Base-by-base conservation (phyloP, 2,113 vertebrate species). In the Motacilla tschutschensis region DNA sequence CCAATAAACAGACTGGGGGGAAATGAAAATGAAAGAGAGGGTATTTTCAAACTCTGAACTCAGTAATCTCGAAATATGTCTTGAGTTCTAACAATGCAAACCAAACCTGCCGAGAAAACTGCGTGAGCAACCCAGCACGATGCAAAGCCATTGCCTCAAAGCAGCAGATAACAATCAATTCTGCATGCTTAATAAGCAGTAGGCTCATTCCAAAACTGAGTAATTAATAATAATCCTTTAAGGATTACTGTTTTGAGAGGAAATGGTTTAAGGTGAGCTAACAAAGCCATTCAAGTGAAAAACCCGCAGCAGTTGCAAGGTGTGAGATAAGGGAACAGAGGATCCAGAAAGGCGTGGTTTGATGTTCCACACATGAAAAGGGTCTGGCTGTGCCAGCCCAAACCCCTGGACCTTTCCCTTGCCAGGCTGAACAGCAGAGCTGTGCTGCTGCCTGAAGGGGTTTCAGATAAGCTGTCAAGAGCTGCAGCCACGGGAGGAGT, bases 151-250 rank as follows among this genome's bases (percentile, higher is more conserved):
- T 9, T 8, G 65, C 83, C 44, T 53, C 48, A 47, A 36, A 62
- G 6, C 24, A 90, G 55, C 72, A 83, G 76, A 17, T 38, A 66
- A 54, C 35, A 33, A 58, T 58, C 81, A 54, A 63, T 58, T 29
- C 4, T 15, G 28, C 19, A 4, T 2, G 31, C 24, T 69, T 81
- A 83, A 62, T 14, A 16, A 75, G 51, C 63, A 76, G 46, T 35
- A 58, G 84, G 6, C 22, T 41, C 50, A 38, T 57, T 36, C 48
- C 38, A 80, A 83, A 92, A 41, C 3, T 9, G 5, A 48, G 28
- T 46, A 79, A 88, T 78, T 79, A 93, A 53, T 66, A 83, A 70
- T 59, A 64, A 84, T 46, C 71, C 75, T 79, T 28, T 10, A 12
- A 9, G 38, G 57, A 77, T 92, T 44, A n/a, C 11, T 53, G 48